phyloP scores from a whole-genome alignment of 53 echinoderm and acorn worm genomes.

The Crossaster papposus region DNA sequence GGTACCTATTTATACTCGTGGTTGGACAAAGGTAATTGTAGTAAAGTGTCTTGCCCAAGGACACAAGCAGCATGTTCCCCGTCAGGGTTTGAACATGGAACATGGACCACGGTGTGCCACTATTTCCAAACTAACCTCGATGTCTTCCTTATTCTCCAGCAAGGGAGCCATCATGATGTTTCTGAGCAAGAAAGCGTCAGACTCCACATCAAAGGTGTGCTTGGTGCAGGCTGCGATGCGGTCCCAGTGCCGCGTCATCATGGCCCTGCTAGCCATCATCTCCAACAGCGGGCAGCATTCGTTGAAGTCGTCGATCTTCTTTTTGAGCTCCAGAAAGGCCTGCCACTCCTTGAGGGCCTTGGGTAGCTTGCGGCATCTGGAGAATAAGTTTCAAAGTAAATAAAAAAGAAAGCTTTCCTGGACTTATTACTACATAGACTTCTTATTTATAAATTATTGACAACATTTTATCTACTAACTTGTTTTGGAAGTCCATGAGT shows the following conservation, averaged over 20 bases:
- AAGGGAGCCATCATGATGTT: conserved; percentile 99
- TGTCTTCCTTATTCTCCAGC: conserved; percentile 95
- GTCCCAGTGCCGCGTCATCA: conserved; percentile 99
- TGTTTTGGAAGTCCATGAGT: conserved; percentile 94
- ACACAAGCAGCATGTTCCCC: too few relatives aligned
- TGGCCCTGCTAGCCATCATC: conserved; percentile 99
- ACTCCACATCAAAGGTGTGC: conserved; percentile 98
- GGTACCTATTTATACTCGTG: too few relatives aligned
- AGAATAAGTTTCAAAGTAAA: too few relatives aligned
- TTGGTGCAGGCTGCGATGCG: conserved; percentile 86
- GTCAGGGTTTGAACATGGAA: too few relatives aligned
- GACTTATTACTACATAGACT: too few relatives aligned
- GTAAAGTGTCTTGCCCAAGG: too few relatives aligned
- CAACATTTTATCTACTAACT: too few relatives aligned
- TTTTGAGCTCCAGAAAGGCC: conserved; percentile 97
- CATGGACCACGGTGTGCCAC: too few relatives aligned
- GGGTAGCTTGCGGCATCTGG: conserved; percentile 95
- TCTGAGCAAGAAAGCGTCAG: conserved; percentile 87
- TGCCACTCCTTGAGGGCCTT: conserved; percentile 99
- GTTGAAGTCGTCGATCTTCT: conserved; percentile 99
- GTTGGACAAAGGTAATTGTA: too few relatives aligned
- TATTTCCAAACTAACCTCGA: conserved; percentile 74
- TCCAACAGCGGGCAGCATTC: conserved; percentile 98
- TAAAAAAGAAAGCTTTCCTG: too few relatives aligned
- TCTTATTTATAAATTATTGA: too few relatives aligned